Base-by-base conservation (phyloP, 2,113 vertebrate species). In the Rhea americana region DNA sequence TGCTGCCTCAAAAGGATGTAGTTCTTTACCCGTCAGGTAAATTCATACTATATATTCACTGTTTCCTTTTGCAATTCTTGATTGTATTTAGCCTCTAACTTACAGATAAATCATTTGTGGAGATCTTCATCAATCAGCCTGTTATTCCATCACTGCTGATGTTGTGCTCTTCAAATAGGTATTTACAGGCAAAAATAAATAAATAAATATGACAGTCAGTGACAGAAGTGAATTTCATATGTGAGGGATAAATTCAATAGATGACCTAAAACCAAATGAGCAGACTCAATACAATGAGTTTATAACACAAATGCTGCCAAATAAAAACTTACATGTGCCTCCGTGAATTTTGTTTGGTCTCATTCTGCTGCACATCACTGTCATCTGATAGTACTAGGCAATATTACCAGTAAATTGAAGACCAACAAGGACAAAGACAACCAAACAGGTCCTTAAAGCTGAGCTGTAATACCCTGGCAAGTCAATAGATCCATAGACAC, bases 1-100 rank as follows among this genome's bases (percentile, higher is more conserved):
- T 11, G 79, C n/a, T 80, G 11, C 19, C 68, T 71, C 28, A 58
- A 43, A 59, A 28, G 30, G 21, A 80, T 61, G 58, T 70, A 43
- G 12, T 66, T 68, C 87, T 94, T 86, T 61, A 80, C 75, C 84
- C 90, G 68, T 62, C 87, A 95, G 85, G 95, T 81, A 86, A 88
- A 45, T 26, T 78, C 48, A 11, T 62, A 66, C 39, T 83, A 9
- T 56, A 76, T 28, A 88, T 56, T 59, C 14, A 26, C 30, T 25
- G 13, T 66, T 91, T 63, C 70, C 55, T 88, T 76, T 87, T 50
- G 9, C 6, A 50, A 51, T n/a, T 43, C 43, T 74, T 88, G 25
- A 45, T 95, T 93, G 89, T 81, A 88, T 92, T 92, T 90, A 93
- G 62, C 43, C 22, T 45, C 11, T 18, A 37, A n/a, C 13, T 93